These are phyloP conservation scores for Chunga burmeisteri DNA, from an alignment of 2,113 vertebrate species.

Conservation along the genomic window DNA sequence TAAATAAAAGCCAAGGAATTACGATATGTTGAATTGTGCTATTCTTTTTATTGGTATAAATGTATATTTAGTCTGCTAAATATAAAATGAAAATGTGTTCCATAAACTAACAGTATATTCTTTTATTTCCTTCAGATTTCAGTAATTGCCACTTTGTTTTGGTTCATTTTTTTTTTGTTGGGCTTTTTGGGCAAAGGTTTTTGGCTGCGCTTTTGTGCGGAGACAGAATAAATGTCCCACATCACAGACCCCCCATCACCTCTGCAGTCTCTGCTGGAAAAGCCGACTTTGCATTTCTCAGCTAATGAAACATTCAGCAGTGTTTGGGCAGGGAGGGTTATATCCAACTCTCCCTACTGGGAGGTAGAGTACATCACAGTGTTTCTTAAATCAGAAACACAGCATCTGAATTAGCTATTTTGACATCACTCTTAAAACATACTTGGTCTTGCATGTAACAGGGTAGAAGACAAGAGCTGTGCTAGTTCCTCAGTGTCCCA, in stretches of 20 bases:
- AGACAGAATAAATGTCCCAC: not conserved
- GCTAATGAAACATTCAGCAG: slow-evolving; percentile 24
- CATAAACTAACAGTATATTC: not conserved
- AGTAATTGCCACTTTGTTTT: not conserved
- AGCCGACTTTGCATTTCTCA: not conserved
- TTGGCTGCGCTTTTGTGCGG: not conserved
- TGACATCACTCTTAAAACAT: not conserved
- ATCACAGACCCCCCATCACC: not conserved
- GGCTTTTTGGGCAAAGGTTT: not conserved
- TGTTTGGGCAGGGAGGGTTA: not conserved
- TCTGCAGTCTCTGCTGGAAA: not conserved
- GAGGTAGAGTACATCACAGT: not conserved
- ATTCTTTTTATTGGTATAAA: not conserved
- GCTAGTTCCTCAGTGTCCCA: not conserved
- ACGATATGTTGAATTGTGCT: not conserved
- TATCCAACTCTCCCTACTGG: not conserved
- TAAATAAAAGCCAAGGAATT: not conserved
- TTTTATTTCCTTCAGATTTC: not conserved
- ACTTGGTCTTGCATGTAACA: not conserved
- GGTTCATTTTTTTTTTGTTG: not conserved
- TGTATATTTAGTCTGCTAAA: not conserved
- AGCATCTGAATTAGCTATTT: slow-evolving; percentile 4
- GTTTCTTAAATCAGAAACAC: slow-evolving; percentile 34
- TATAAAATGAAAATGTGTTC: not conserved
- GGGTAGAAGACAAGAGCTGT: not conserved